Percentiles rank a stretch among this genome's conserved stretches.
Conservation (phyloP, 2,797 vertebrate species). For the Sebastes oblongus region DNA sequence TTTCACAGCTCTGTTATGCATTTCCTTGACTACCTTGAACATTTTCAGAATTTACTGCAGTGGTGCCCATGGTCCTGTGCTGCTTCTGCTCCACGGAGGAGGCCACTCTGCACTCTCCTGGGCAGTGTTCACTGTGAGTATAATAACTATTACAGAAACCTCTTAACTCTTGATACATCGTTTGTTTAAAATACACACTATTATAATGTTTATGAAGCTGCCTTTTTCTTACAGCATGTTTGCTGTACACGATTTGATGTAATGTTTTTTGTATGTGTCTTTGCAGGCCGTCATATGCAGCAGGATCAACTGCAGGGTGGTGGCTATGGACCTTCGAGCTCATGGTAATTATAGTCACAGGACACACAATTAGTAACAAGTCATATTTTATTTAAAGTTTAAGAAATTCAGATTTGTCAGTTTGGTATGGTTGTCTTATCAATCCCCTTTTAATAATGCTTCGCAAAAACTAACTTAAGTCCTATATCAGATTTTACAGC, state of each 20-base stretch:
- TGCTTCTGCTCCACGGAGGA: conserved; percentile 94
- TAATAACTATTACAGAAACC: neutral
- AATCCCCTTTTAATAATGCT: neutral
- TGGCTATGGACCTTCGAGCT: conserved; percentile 94
- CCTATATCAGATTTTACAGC: neutral
- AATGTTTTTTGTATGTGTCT: conserved; percentile 31
- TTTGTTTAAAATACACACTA: neutral
- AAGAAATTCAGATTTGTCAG: neutral
- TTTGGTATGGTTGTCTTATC: neutral
- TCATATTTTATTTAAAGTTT: neutral
- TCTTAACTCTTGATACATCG: neutral
- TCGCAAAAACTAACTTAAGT: neutral
- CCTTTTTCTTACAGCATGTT: neutral
- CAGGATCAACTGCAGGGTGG: conserved; percentile 93
- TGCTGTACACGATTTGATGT: neutral
- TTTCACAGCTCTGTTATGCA: neutral
- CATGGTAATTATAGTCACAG: conserved; percentile 85
- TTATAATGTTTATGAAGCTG: neutral
- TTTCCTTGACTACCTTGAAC: conserved; percentile 90
- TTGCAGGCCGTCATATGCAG: conserved; percentile 91
- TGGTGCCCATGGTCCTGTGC: conserved; percentile 91
- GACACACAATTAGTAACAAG: neutral
- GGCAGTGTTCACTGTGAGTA: conserved; percentile 96
- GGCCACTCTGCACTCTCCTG: conserved; percentile 98
- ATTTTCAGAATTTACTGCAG: conserved; percentile 98